A percentile compares a stretch with the other conserved stretches of the same genome.
These are phyloP conservation scores for Cladorhizidae sp. DNA, from an alignment of 37 sponge, comb jelly and placozoan species.

Conservation along the genomic window DNA sequence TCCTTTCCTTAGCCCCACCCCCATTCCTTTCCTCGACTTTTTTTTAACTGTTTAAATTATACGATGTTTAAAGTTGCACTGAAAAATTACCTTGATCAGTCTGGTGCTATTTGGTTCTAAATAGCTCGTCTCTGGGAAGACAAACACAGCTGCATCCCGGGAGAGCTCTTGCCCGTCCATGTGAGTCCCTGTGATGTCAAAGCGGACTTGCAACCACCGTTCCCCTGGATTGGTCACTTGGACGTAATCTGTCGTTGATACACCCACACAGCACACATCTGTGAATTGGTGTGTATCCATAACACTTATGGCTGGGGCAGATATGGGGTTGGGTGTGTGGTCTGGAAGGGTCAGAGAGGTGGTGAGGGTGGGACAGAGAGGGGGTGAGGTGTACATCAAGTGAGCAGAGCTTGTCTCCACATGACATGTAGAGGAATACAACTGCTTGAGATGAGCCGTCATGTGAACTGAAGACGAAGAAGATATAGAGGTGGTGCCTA, in stretches of 20 bases:
- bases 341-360: slow-evolving; percentile 5
- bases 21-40: too few relatives aligned
- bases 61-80: too few relatives aligned
- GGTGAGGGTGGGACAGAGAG: slow-evolving; percentile 10
- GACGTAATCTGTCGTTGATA: slow-evolving; percentile 12
- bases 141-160: slow-evolving; percentile 10
- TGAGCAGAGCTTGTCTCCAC: too few relatives aligned
- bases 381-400: slow-evolving; percentile 8
- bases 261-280: slow-evolving; percentile 37
- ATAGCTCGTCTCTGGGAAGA: slow-evolving; percentile 35
- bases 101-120: slow-evolving; percentile 44
- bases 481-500: background rate
- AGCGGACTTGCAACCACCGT: slow-evolving; percentile 46
- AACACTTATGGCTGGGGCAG: background rate
- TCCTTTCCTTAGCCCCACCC: too few relatives aligned
- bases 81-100: slow-evolving; percentile 57
- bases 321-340: background rate
- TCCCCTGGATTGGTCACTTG: slow-evolving; percentile 36
- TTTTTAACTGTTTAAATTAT: too few relatives aligned
- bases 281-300: slow-evolving; percentile 15
- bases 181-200: slow-evolving; percentile 11
- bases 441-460: background rate
- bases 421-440: too few relatives aligned
- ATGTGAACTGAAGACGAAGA: background rate
- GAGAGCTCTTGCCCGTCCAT: slow-evolving; percentile 21